phyloP scores from a whole-genome alignment of 2,888 invertebrate genomes.

The Oxystoma pomonae region DNA sequence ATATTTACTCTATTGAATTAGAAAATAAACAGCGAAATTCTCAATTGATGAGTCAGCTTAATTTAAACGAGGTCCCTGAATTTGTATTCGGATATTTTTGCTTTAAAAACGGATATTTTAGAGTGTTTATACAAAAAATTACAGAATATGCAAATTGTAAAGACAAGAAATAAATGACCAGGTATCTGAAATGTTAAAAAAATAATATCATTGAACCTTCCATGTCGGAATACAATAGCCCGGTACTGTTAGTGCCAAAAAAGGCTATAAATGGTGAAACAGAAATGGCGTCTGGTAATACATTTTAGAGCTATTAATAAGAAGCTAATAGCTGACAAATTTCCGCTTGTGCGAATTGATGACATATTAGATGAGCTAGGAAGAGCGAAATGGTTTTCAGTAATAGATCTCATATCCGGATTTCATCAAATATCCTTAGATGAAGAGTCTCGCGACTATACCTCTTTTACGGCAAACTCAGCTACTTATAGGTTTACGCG shows the following conservation, averaged over 20 bases:
- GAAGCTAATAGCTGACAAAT: constrained; percentile 20
- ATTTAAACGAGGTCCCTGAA: no score
- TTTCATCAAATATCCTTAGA: constrained; percentile 24
- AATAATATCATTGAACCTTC: constrained; percentile 27
- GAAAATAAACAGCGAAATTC: no score
- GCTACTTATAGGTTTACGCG: constrained; percentile 25
- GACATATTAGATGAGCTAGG: constrained; percentile 25
- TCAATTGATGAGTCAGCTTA: no score
- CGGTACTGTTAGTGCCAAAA: constrained; percentile 27
- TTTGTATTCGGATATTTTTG: no score
- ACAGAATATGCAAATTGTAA: no score
- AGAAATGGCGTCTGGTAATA: constrained; percentile 23
- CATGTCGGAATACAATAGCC: constrained; percentile 24
- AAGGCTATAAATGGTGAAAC: constrained; percentile 11
- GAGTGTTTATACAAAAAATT: no score
- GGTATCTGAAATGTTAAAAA: no score
- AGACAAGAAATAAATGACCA: no score
- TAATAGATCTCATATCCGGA: constrained; percentile 20
- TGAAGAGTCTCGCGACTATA: constrained; percentile 20
- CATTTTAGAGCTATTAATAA: constrained; percentile 25
- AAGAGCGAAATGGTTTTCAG: constrained; percentile 25
- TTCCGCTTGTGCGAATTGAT: constrained; percentile 23
- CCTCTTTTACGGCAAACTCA: constrained; percentile 21
- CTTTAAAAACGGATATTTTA: no score
- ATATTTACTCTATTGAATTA: no score